These are phyloP conservation scores for Diadromus collaris DNA, from an alignment of 2,888 invertebrate genomes.

Conservation along the genomic window DNA sequence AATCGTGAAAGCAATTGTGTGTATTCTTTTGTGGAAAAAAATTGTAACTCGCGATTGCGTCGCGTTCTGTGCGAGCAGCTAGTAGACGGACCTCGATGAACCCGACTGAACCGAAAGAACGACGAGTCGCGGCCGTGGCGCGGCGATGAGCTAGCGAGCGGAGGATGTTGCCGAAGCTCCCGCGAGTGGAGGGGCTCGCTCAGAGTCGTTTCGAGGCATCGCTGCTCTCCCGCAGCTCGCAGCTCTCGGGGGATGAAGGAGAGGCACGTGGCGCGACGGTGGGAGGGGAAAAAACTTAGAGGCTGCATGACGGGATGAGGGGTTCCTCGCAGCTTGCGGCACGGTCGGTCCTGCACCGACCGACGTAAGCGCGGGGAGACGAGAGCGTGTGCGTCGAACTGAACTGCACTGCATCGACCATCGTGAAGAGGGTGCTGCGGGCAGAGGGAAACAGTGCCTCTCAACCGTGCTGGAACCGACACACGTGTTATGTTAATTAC, in stretches of 20 bases:
- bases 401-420: slow-evolving; percentile 52
- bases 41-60: slow-evolving; percentile 9
- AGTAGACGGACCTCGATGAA: slow-evolving; percentile 50
- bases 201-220: slow-evolving; percentile 57
- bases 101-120: slow-evolving; percentile 57
- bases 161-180: slow-evolving; percentile 44
- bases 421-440: background rate
- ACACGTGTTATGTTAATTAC: slow-evolving; percentile 28
- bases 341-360: slow-evolving; percentile 25
- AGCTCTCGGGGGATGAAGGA: slow-evolving; percentile 60
- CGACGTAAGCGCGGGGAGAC: slow-evolving; percentile 4
- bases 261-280: slow-evolving; percentile 38
- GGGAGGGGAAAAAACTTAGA: slow-evolving; percentile 43
- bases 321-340: slow-evolving; percentile 33
- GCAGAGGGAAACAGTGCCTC: slow-evolving; percentile 61
- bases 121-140: slow-evolving; percentile 28
- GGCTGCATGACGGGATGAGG: slow-evolving; percentile 38
- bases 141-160: slow-evolving; percentile 42
- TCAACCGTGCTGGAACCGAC: slow-evolving; percentile 47
- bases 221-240: slow-evolving; percentile 23
- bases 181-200: slow-evolving; percentile 66
- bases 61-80: slow-evolving; percentile 23
- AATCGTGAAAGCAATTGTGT: no score
- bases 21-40: background rate
- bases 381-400: slow-evolving; percentile 7